These are phyloP conservation scores for Acrocephalus arundinaceus DNA, from an alignment of 2,113 vertebrate genomes.

Conservation along the genomic window DNA sequence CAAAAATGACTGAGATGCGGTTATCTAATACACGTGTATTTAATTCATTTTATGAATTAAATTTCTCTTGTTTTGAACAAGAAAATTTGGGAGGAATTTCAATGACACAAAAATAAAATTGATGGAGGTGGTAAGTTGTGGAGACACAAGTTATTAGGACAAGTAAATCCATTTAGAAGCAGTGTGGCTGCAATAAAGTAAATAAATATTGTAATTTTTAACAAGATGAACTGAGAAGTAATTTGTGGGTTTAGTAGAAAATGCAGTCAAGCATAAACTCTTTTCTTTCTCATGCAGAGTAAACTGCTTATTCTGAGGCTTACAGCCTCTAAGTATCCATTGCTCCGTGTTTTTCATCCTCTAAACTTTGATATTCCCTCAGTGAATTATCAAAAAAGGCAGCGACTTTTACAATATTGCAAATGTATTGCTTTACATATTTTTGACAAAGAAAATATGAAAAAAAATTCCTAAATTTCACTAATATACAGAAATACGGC, in stretches of 20 bases:
- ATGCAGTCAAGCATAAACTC: neutral
- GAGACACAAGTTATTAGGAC: neutral
- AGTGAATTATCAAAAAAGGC: neutral
- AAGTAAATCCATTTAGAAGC: neutral
- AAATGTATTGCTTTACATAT: neutral
- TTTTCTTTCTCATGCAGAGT: neutral
- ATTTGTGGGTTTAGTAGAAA: constrained; percentile 8
- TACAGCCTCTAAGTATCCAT: neutral
- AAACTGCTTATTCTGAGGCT: neutral
- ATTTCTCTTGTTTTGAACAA: neutral
- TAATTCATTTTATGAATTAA: neutral
- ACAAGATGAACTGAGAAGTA: constrained; percentile 8
- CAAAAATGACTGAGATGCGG: neutral
- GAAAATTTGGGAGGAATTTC: neutral
- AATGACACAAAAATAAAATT: neutral
- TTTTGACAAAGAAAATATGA: neutral
- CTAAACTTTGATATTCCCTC: neutral
- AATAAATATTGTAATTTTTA: constrained; percentile 25
- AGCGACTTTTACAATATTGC: neutral
- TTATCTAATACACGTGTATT: neutral
- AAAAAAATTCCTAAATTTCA: neutral
- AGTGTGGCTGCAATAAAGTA: neutral
- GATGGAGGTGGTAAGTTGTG: neutral
- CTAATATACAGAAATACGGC: neutral
- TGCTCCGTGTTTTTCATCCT: neutral